Evolutionary conservation across 2,113 vertebrate genomes (phyloP), one percentile per base, ranked within the genome.

Genomic region (Melierax canorus): DNA sequence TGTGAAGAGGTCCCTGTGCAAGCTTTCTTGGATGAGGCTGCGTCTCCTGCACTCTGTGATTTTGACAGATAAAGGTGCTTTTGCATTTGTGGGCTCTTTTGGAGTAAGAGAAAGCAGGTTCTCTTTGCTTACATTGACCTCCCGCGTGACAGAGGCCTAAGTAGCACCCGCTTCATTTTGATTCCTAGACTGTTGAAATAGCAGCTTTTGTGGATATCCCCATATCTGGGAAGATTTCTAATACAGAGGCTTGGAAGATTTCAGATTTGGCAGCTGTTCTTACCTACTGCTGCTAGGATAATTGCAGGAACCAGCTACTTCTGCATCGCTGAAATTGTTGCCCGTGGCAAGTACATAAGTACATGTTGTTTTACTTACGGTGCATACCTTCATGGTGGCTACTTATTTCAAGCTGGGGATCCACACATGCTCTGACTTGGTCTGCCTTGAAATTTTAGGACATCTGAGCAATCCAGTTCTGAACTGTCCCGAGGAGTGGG

Each of bases 201-300:
- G n/a, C 34, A 86, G 60, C 11, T 64, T 72, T 89, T 79, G 48
- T 75, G 83, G 34, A 16, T 75, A 45, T 64, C 55, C 16, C 29
- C 43, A 4, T 64, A 39, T 68, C 66, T 94, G 88, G 72, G 73
- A 50, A 92, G 73, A 48, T 66, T 72, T 85, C 86, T 82, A 62
- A 82, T 73, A n/a, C 74, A 95, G 91, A 24, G 50, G 56, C 73
- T 84, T 79, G 88, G 80, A 75, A 79, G 81, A 58, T 79, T 88
- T 79, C 73, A 0, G 21, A 50, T 94, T 85, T 91, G 91, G 91
- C 91, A 91, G 91, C 91, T 87, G 89, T 85, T 95, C 84, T 82
- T 95, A 76, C 86, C 91, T 82, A 82, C 92, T 94, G 83, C 96
- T 94, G 94, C 45, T 96, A 81, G 73, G 73, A 85, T 95, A 95